Conservation (phyloP, 2,888 invertebrate species). For the Archips crataeganus region DNA sequence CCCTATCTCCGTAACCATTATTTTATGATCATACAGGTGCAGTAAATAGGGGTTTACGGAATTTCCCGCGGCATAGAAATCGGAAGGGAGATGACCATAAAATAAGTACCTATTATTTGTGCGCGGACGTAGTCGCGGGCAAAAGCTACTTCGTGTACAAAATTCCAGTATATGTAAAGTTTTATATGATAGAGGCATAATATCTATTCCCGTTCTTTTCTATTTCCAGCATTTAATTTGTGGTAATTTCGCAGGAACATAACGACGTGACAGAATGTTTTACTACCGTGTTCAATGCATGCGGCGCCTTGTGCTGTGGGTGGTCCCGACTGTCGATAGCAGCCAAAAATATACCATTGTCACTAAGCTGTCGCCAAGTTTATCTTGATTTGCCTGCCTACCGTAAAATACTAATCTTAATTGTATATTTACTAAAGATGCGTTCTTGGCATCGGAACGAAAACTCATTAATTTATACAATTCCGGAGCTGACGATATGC, state of each 20-base stretch:
- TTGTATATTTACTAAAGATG: constrained; percentile 39
- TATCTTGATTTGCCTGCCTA: neutral
- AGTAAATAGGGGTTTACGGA: too few relatives aligned
- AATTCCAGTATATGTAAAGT: neutral
- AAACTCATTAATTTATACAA: constrained; percentile 44
- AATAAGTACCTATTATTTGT: too few relatives aligned
- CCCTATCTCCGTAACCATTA: too few relatives aligned
- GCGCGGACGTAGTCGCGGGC: too few relatives aligned
- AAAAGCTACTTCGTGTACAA: too few relatives aligned
- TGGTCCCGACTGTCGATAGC: constrained; percentile 13
- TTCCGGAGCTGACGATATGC: constrained; percentile 17
- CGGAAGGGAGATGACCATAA: too few relatives aligned
- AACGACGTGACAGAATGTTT: constrained; percentile 18
- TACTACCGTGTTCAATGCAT: constrained; percentile 27
- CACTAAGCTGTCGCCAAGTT: constrained; percentile 5
- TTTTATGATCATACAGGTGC: too few relatives aligned
- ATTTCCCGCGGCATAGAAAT: too few relatives aligned
- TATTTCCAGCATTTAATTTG: neutral
- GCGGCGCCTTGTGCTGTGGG: constrained; percentile 14
- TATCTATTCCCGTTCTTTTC: neutral
- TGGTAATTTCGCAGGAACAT: constrained; percentile 6
- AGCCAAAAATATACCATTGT: constrained; percentile 36
- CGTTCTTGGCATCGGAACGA: constrained; percentile 48
- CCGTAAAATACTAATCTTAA: neutral
- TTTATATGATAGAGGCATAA: neutral